phyloP scores from a whole-genome alignment of 2,113 vertebrate species.

The Ochotona curzoniae region DNA sequence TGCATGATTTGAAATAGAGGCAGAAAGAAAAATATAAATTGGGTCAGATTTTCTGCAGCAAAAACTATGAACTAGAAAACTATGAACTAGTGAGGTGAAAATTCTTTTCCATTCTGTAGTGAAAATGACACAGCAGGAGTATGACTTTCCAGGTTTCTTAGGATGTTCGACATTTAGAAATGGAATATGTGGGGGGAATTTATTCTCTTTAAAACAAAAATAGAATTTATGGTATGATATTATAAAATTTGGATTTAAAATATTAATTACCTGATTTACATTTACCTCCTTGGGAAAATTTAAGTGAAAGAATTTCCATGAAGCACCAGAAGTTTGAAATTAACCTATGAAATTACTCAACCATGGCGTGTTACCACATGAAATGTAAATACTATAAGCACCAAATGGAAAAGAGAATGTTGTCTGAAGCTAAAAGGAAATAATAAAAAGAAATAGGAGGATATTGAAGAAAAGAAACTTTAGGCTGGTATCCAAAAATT shows the following conservation, averaged over 20 bases:
- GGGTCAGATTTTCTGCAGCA: background rate
- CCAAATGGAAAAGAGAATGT: conserved; percentile 11
- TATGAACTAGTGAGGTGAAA: conserved; percentile 39
- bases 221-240: conserved; percentile 58
- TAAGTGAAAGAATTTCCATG: conserved; percentile 55
- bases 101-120: conserved; percentile 27
- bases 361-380: background rate
- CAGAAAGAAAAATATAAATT: conserved; percentile 24
- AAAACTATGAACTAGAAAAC: conserved; percentile 35
- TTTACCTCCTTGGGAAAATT: conserved; percentile 60
- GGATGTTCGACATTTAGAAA: conserved; percentile 52
- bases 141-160: conserved; percentile 39
- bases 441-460: conserved; percentile 60
- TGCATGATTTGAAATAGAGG: background rate
- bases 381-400: conserved; percentile 29
- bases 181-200: conserved; percentile 30
- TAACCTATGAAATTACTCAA: conserved; percentile 43
- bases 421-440: conserved; percentile 42
- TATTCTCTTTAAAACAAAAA: conserved; percentile 73
- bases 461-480: conserved; percentile 64
- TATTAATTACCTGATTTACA: conserved; percentile 76
- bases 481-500: background rate
- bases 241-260: conserved; percentile 68
- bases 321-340: conserved; percentile 49
- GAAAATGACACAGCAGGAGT: conserved; percentile 43